Evolutionary conservation across 1,140 invertebrate genomes (phyloP).

Genomic region (Eueides isabella): DNA sequence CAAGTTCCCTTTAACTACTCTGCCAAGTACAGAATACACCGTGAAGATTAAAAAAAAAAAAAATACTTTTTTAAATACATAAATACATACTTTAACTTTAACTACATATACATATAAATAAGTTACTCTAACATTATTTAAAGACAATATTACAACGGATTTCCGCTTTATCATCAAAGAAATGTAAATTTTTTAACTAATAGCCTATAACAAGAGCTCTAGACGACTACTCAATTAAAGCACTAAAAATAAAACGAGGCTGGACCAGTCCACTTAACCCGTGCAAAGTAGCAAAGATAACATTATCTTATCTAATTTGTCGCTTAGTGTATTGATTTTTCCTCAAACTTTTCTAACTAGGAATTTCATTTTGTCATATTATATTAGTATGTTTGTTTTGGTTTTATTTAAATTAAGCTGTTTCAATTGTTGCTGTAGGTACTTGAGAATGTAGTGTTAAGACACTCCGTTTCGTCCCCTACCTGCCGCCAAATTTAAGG

Average conservation of each 20-base stretch:
- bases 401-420: too few species aligned
- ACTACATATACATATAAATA: too few species aligned
- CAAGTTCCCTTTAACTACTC: too few species aligned
- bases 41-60: too few species aligned
- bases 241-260: constrained; percentile 3
- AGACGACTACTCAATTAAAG: constrained; percentile 4
- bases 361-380: background rate
- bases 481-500: too few species aligned
- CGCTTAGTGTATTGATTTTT: background rate
- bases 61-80: too few species aligned
- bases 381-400: background rate
- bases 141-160: background rate
- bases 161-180: background rate
- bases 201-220: constrained; percentile 3
- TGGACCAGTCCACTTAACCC: constrained; percentile 4
- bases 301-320: constrained; percentile 11
- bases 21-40: too few species aligned
- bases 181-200: constrained; percentile 10
- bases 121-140: background rate
- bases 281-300: constrained; percentile 3
- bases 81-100: too few species aligned
- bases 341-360: background rate
- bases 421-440: too few species aligned
- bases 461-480: too few species aligned
- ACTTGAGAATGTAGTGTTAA: too few species aligned